phyloP scores from a whole-genome alignment of 2,888 invertebrate species.

The Mystacides longicornis region DNA sequence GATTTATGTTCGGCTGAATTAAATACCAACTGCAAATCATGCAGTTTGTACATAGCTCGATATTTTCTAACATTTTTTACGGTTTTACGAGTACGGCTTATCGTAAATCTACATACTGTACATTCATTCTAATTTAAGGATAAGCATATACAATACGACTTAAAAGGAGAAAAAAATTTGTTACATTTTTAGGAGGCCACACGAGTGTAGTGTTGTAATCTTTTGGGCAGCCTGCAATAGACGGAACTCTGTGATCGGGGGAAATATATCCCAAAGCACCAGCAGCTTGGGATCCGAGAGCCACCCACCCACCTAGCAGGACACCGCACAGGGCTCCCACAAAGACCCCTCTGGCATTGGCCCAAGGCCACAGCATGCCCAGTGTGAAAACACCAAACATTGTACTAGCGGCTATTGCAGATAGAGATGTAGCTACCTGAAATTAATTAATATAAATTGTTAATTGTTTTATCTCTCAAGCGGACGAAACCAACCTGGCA shows the following conservation, averaged over 20 bases:
- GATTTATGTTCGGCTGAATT: too few species aligned
- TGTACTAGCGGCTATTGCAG: conserved; percentile 78
- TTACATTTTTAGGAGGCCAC: conserved; percentile 6
- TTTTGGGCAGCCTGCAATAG: conserved; percentile 39
- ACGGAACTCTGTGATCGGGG: conserved; percentile 49
- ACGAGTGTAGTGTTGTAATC: conserved; percentile 29
- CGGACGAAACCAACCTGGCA: too few species aligned
- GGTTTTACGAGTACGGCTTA: too few species aligned
- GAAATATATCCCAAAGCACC: conserved; percentile 52
- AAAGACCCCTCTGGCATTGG: conserved; percentile 59
- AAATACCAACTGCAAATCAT: too few species aligned
- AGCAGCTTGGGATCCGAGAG: conserved; percentile 61
- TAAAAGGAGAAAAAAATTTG: too few species aligned
- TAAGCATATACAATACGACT: too few species aligned
- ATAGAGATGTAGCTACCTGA: conserved; percentile 62
- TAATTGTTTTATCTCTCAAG: too few species aligned
- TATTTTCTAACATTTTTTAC: too few species aligned
- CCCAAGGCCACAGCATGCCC: conserved; percentile 77
- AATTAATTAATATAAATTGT: background rate
- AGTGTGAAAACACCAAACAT: conserved; percentile 77
- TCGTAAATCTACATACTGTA: too few species aligned
- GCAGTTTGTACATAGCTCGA: too few species aligned
- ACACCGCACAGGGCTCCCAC: conserved; percentile 56
- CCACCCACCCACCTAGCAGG: conserved; percentile 53
- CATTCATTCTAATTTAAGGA: too few species aligned